Percentiles rank a stretch among this genome's conserved stretches.
phyloP scores from a whole-genome alignment of 2,888 invertebrate genomes.

The Platerodrilus igneus region DNA sequence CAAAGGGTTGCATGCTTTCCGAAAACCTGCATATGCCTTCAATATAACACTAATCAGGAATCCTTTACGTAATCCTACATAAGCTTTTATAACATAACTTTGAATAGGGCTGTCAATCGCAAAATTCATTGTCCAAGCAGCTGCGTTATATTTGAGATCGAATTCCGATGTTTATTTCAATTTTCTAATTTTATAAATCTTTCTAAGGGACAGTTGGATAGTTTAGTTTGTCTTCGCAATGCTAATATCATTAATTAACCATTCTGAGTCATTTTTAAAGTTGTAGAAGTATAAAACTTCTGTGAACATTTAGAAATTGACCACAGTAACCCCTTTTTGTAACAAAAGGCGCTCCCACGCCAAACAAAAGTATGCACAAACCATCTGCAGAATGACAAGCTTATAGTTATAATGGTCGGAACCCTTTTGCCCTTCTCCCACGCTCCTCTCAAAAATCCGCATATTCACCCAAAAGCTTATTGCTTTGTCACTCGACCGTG shows the following conservation, averaged over 20 bases:
- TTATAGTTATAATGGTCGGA: conserved; percentile 22
- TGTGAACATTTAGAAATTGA: too few relatives aligned
- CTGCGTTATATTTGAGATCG: too few relatives aligned
- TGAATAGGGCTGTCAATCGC: conserved; percentile 7
- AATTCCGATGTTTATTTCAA: too few relatives aligned
- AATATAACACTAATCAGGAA: background rate
- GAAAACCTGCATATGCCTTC: background rate
- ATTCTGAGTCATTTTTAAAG: too few relatives aligned
- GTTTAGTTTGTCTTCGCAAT: too few relatives aligned
- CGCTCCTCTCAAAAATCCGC: conserved; percentile 22
- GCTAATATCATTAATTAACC: too few relatives aligned
- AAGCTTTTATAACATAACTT: conserved; percentile 4
- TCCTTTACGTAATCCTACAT: conserved; percentile 12
- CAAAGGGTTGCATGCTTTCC: too few relatives aligned
- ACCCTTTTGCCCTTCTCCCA: conserved; percentile 26
- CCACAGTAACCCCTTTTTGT: too few relatives aligned
- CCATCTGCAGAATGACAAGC: conserved; percentile 27
- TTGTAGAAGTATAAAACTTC: too few relatives aligned
- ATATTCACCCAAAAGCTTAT: conserved; percentile 20
- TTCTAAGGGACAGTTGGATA: too few relatives aligned
- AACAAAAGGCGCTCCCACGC: conserved; percentile 22
- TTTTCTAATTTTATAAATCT: too few relatives aligned
- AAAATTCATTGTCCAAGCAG: too few relatives aligned
- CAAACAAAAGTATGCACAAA: conserved; percentile 19
- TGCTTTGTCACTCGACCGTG: conserved; percentile 12